These are phyloP conservation scores for Oncopodura yosiiana DNA, from an alignment of 1,140 invertebrate genomes.

Conservation along the genomic window DNA sequence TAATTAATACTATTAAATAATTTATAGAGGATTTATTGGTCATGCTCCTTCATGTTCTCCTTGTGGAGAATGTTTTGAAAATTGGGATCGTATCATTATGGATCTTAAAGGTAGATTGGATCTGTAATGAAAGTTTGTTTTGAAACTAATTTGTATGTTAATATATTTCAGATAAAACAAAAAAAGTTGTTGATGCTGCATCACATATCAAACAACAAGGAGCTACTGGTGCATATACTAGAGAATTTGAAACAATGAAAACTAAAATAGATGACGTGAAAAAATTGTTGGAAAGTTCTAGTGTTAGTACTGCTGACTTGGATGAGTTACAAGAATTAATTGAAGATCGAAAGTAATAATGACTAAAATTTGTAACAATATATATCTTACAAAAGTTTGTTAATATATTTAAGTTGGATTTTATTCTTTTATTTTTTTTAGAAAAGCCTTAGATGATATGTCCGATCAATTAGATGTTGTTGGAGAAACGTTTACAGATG, in stretches of 20 bases:
- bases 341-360: constrained; percentile 45
- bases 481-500: constrained; percentile 57
- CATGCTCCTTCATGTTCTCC: constrained; percentile 77
- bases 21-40: constrained; percentile 66
- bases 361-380: not conserved
- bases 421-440: constrained; percentile 36
- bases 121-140: constrained; percentile 5
- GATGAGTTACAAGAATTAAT: constrained; percentile 51
- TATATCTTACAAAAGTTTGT: not conserved
- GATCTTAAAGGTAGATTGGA: constrained; percentile 51
- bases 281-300: constrained; percentile 61
- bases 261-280: constrained; percentile 68
- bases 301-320: constrained; percentile 61
- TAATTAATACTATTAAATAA: too few species aligned
- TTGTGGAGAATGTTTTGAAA: constrained; percentile 98
- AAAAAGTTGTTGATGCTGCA: constrained; percentile 67
- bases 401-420: not conserved
- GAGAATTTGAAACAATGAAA: constrained; percentile 85
- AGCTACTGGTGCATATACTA: constrained; percentile 84
- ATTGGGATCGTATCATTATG: constrained; percentile 86
- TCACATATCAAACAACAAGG: constrained; percentile 84
- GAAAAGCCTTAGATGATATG: constrained; percentile 45
- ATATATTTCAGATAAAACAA: constrained; percentile 49
- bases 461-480: constrained; percentile 48
- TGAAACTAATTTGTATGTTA: not conserved